Conservation (phyloP, 1,140 invertebrate genomes). For the Eumeta japonica region DNA sequence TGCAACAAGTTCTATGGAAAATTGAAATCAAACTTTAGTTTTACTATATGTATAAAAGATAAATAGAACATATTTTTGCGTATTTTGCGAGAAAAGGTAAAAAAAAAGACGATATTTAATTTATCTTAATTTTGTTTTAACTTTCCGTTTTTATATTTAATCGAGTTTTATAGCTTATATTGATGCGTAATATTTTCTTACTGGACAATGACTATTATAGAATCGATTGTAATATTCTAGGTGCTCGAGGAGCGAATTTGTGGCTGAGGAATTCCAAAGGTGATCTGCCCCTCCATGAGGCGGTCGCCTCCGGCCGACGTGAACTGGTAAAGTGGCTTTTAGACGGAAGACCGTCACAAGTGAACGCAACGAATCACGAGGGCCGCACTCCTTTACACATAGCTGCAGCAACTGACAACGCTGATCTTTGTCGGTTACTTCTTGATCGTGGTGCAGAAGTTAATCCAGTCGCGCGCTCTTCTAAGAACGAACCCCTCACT, state of each 20-base stretch:
- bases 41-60: too few species aligned
- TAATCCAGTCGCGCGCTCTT: constrained; percentile 79
- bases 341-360: constrained; percentile 74
- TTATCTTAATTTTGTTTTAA: too few species aligned
- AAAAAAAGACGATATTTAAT: too few species aligned
- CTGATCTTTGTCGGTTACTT: constrained; percentile 89
- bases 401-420: constrained; percentile 89
- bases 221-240: constrained; percentile 57
- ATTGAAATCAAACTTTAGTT: too few species aligned
- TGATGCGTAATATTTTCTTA: too few species aligned
- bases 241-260: constrained; percentile 81
- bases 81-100: too few species aligned
- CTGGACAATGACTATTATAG: too few species aligned
- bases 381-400: constrained; percentile 92
- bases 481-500: constrained; percentile 80
- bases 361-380: constrained; percentile 89
- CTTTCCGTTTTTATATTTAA: too few species aligned
- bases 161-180: too few species aligned
- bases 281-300: constrained; percentile 92
- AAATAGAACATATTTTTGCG: too few species aligned
- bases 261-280: constrained; percentile 91
- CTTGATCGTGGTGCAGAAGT: constrained; percentile 79
- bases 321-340: constrained; percentile 87
- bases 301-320: constrained; percentile 85
- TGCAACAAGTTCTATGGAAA: too few species aligned